Evolutionary conservation across 2,888 invertebrate genomes (phyloP), one percentile per base, ranked within the genome.

Genomic region (Hirtodrosophila cameraria): DNA sequence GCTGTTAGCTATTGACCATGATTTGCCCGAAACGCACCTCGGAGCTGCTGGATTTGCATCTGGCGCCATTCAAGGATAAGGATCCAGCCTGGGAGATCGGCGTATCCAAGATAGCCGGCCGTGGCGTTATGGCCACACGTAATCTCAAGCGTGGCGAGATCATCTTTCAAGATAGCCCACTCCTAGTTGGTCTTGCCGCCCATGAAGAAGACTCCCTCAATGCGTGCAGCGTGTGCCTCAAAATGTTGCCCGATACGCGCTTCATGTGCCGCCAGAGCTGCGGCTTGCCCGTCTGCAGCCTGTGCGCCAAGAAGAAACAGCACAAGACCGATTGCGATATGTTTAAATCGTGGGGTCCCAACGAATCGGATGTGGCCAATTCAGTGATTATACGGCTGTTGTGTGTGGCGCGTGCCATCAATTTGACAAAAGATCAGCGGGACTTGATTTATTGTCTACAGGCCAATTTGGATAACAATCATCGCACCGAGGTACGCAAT

Each of bases 161-260:
- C 36, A 93, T 96, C 43, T 95, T 94, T 79, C 91, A 92, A n/a
- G 96, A 96, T 86, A 92, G 91, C 53, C 94, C 96, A 0, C 89
- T 96, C 30, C 91, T 96, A 16, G 90, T 93, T 38, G 96, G 96
- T 0, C 94, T 95, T 2, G 92, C 94, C 11, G 92, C 92, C 39
- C 92, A 92, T 46, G 89, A 90, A 43, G 90, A 90, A 65, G 89
- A 92, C 4, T 92, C 92, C 30, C 43, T 90, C 15, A 92, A 93
- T 76, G 92, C 93, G 65, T 96, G 96, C 89, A 93, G 93, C 0
- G 92, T 92, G 49, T 96, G 95, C 88, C 92, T 92, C 71, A 93
- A 92, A 76, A 89, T 89, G 58, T 78, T 92, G 36, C 91, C 88
- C 12, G 89, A 92, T 57, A 88, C 88, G 6, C 86, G 88, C 8